Base-by-base conservation (phyloP, 92 coral and sea anemone species). In the Virgularia gustaviana region DNA sequence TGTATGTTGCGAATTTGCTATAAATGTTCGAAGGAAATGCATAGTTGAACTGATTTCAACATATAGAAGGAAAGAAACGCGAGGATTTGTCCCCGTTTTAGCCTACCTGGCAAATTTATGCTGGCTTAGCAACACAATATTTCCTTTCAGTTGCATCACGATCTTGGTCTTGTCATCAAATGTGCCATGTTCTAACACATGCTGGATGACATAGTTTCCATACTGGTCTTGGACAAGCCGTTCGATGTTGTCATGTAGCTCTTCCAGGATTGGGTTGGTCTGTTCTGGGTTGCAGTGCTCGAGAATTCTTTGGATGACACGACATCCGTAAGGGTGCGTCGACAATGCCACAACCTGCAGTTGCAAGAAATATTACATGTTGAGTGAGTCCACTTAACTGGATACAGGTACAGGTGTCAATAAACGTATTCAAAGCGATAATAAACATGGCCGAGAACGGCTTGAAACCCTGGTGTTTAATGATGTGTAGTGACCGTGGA, bases 51-150 rank as follows among this genome's bases (percentile, higher is more conserved):
- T 47, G 20, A 47, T 4, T 16, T 36, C 34, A 33, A 9, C 19
- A 51, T 10, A 11, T 10, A 51, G 10, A 8, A 9, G 16, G 28
- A 16, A 3, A 6, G 2, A 6, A 16, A n/a, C 49, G 36, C 1
- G 55, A 29, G 23, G 11, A 20, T 20, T 8, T n/a, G n/a, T n/a
- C n/a, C n/a, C n/a, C n/a, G n/a, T n/a, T n/a, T n/a, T n/a, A n/a
- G n/a, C 45, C 8, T 85, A 94, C 99, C 99, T 94, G 27, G 99
- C 99, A 87, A 94, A 94, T 71, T 94, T 94, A 78, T 94, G 99
- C 68, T 94, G 99, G 73, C 99, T 94, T 10, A 94, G 85, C 0
- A 79, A 71, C 4, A 89, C 83, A 25, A 89, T 89, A 54, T 89
- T 80, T 9, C 99, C 99, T 62, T 95, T 53, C 20, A 94, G 85